Evolutionary conservation across 2,888 invertebrate species (phyloP).

Genomic region (Keiferia lycopersicella): DNA sequence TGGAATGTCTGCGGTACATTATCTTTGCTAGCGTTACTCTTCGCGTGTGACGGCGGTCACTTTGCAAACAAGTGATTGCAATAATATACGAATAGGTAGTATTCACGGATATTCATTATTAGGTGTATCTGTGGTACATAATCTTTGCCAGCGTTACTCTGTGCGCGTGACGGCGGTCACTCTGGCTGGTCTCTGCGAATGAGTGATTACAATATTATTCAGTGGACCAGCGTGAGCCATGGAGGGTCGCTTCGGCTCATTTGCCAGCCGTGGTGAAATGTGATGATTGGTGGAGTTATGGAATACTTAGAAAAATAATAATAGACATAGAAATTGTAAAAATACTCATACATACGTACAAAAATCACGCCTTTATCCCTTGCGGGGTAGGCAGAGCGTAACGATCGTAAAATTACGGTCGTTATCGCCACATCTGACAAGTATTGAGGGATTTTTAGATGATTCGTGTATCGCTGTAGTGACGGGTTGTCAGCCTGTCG

Average conservation of each 20-base stretch:
- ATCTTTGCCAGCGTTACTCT: background rate
- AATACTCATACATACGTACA: too few species aligned
- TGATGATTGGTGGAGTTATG: background rate
- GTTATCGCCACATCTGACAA: too few species aligned
- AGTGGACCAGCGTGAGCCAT: slow-evolving; percentile 2
- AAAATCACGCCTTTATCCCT: too few species aligned
- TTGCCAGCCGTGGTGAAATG: background rate
- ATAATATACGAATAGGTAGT: too few species aligned
- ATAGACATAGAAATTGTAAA: too few species aligned
- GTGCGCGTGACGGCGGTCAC: slow-evolving; percentile 20
- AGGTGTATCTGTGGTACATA: background rate
- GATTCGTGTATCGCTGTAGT: too few species aligned
- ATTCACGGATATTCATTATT: background rate
- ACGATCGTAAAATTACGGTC: too few species aligned
- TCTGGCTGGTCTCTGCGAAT: slow-evolving; percentile 14
- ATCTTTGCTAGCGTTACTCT: background rate
- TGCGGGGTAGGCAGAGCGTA: too few species aligned
- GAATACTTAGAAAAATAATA: too few species aligned
- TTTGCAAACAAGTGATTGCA: slow-evolving; percentile 17
- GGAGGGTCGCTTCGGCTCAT: background rate
- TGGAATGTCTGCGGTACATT: background rate
- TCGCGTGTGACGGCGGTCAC: slow-evolving; percentile 11
- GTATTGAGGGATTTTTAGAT: too few species aligned
- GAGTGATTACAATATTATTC: slow-evolving; percentile 24
- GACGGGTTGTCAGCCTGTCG: too few species aligned